These are phyloP conservation scores for Rhineura floridana DNA, from an alignment of 2,113 vertebrate species.

Conservation along the genomic window DNA sequence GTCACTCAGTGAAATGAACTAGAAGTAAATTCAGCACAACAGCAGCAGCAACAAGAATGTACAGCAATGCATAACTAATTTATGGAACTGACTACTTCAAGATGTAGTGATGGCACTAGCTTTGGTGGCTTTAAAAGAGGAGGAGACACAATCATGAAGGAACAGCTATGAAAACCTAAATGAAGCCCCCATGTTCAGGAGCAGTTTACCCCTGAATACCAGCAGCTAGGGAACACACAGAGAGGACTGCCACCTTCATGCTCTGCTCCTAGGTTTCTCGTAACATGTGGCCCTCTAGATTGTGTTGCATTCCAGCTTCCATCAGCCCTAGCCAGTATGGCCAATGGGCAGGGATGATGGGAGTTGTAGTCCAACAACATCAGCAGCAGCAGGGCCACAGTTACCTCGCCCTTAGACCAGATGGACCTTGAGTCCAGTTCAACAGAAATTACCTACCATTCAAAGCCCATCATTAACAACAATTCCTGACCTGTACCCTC, in stretches of 20 bases:
- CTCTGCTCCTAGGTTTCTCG: background rate
- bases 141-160: background rate
- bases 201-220: background rate
- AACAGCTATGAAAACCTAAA: background rate
- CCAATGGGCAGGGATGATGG: background rate
- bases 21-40: background rate
- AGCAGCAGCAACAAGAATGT: no score
- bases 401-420: no score
- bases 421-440: no score
- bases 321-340: background rate
- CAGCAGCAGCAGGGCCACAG: background rate
- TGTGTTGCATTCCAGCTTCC: background rate
- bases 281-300: background rate
- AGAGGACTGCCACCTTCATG: background rate
- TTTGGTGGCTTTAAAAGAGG: background rate
- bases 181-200: background rate
- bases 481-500: background rate
- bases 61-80: background rate
- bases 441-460: no score
- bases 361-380: background rate
- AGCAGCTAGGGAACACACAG: no score
- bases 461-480: no score
- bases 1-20: no score
- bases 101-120: background rate
- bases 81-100: background rate